phyloP scores from a whole-genome alignment of 2,113 vertebrate genomes.

The Misgurnus mizolepis region DNA sequence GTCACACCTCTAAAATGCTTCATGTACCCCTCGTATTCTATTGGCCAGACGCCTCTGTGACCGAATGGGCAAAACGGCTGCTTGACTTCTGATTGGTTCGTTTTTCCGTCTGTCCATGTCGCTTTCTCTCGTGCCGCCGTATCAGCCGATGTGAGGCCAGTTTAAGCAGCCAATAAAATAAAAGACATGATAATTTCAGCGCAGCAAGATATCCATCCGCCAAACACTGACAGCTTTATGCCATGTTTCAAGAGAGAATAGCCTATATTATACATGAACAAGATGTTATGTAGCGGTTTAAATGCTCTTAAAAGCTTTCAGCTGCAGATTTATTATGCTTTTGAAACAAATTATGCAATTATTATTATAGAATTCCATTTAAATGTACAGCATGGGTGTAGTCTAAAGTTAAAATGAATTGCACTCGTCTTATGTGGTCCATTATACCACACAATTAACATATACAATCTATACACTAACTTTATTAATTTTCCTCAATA shows the following conservation, averaged over 20 bases:
- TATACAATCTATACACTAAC: too few relatives aligned
- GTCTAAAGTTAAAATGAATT: too few relatives aligned
- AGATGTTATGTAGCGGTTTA: background rate
- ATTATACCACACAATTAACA: too few relatives aligned
- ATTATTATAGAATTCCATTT: too few relatives aligned
- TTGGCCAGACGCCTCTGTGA: slow-evolving; percentile 21
- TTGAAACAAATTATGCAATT: too few relatives aligned
- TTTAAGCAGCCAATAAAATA: slow-evolving; percentile 40
- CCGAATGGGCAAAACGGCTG: background rate
- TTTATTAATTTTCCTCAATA: too few relatives aligned
- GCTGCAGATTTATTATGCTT: too few relatives aligned
- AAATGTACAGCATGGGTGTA: background rate
- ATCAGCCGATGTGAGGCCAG: slow-evolving; percentile 54
- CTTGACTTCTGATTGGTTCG: slow-evolving; percentile 38
- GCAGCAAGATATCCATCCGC: slow-evolving; percentile 20
- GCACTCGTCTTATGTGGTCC: too few relatives aligned
- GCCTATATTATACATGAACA: background rate
- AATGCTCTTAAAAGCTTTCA: too few relatives aligned
- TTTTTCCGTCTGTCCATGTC: slow-evolving; percentile 23
- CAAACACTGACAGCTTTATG: slow-evolving; percentile 8
- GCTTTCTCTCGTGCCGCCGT: background rate
- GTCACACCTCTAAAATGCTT: slow-evolving; percentile 42
- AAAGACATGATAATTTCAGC: slow-evolving; percentile 33
- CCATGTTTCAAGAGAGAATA: background rate
- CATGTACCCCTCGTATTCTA: background rate